Evolutionary conservation across 2,888 invertebrate genomes (phyloP).

Genomic region (Pyrrhopygopsis socrates): DNA sequence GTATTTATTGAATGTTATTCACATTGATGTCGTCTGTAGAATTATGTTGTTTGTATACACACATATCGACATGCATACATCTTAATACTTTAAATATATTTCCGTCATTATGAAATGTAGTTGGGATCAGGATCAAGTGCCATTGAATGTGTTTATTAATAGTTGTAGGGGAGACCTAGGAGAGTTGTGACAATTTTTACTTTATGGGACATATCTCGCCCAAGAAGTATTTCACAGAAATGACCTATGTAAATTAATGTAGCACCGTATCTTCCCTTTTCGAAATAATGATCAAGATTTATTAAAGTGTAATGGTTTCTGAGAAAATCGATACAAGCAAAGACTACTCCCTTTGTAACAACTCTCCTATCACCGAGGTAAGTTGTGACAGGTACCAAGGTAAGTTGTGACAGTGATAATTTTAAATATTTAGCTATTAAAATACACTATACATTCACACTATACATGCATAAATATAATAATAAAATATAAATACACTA

Average conservation of each 20-base stretch:
- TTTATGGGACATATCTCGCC: neutral
- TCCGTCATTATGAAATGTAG: neutral
- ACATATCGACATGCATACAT: slow-evolving; percentile 84
- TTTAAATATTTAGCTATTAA: too few species aligned
- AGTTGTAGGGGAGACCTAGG: neutral
- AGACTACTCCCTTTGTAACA: neutral
- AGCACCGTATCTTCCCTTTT: neutral
- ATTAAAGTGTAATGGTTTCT: slow-evolving; percentile 42
- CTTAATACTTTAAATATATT: neutral
- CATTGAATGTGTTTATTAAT: neutral
- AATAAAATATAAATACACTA: neutral
- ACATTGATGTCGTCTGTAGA: slow-evolving; percentile 19
- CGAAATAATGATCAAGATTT: neutral
- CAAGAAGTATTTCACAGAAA: neutral
- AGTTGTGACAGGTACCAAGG: slow-evolving; percentile 17
- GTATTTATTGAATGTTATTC: slow-evolving; percentile 42
- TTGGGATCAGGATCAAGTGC: neutral
- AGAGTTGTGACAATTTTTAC: neutral
- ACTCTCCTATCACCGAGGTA: slow-evolving; percentile 14
- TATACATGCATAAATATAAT: too few species aligned
- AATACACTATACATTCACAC: too few species aligned
- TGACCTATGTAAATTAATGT: neutral
- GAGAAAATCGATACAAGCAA: neutral
- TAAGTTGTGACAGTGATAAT: slow-evolving; percentile 1
- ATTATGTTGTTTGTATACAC: slow-evolving; percentile 84